Conservation (phyloP, 2,888 invertebrate species). For the Tyria jacobaeae region DNA sequence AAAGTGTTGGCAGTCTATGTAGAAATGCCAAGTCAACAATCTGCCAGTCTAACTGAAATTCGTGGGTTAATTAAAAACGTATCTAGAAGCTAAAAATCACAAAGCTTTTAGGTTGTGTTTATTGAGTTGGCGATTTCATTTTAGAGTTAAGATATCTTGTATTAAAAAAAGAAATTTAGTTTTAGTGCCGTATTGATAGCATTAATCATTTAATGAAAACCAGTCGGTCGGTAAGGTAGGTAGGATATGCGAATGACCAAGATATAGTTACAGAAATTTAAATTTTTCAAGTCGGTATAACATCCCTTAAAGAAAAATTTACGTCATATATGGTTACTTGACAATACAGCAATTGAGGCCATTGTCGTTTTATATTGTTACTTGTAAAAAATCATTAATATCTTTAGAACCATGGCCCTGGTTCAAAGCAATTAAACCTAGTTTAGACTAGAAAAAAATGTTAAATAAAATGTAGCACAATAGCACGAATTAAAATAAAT, state of each 20-base stretch:
- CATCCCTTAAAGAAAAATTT: too few species aligned
- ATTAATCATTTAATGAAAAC: too few species aligned
- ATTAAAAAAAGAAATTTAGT: neutral
- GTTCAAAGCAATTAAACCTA: too few species aligned
- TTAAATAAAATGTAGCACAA: neutral
- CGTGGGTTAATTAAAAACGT: constrained; percentile 58
- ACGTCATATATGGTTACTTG: too few species aligned
- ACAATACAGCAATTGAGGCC: too few species aligned
- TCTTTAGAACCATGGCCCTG: too few species aligned
- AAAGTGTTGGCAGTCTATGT: neutral
- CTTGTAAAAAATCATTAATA: too few species aligned
- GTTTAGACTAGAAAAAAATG: neutral
- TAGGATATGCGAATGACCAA: too few species aligned
- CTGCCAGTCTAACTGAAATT: constrained; percentile 37
- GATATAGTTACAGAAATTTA: too few species aligned
- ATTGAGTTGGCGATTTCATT: constrained; percentile 14
- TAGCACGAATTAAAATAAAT: neutral
- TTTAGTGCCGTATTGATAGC: neutral
- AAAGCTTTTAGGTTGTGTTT: constrained; percentile 34
- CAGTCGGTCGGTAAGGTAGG: too few species aligned
- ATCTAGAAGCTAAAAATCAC: constrained; percentile 52
- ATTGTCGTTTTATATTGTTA: too few species aligned
- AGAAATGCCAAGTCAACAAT: constrained; percentile 35
- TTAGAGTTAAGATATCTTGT: neutral
- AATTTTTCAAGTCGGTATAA: too few species aligned